Conservation (phyloP, 2,888 invertebrate species). For the Thecocarcelia acutangulata region DNA sequence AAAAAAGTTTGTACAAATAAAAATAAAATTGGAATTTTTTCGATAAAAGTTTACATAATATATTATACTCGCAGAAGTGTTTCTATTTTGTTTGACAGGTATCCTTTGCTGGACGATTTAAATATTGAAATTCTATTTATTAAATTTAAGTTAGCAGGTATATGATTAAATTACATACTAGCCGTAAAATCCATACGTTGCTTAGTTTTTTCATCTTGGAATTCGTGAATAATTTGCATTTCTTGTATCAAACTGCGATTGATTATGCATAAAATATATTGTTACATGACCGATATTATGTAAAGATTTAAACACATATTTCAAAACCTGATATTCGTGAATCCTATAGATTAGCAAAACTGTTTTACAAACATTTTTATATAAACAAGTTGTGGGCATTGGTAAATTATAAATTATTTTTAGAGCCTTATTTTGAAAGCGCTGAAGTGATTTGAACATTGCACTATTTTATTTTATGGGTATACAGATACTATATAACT, state of each 20-base stretch:
- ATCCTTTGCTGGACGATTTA: slow-evolving; percentile 20
- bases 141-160: neutral
- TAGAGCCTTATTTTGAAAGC: slow-evolving; percentile 6
- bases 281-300: slow-evolving; percentile 3
- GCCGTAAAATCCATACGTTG: neutral
- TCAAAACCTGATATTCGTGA: slow-evolving; percentile 12
- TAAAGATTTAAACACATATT: slow-evolving; percentile 5
- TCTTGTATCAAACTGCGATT: neutral
- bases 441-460: neutral
- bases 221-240: too few species aligned
- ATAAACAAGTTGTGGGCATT: neutral
- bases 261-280: neutral
- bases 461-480: neutral
- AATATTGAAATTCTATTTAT: slow-evolving; percentile 8
- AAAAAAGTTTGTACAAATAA: too few species aligned
- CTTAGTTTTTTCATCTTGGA: neutral
- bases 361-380: slow-evolving; percentile 1
- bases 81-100: neutral
- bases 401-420: slow-evolving; percentile 8
- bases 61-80: slow-evolving; percentile 1
- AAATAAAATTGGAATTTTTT: too few species aligned
- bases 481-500: neutral
- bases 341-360: neutral
- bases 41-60: too few species aligned
- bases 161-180: slow-evolving; percentile 1